phyloP scores from a whole-genome alignment of 2,888 invertebrate species.

The Gasteruption jaculator region DNA sequence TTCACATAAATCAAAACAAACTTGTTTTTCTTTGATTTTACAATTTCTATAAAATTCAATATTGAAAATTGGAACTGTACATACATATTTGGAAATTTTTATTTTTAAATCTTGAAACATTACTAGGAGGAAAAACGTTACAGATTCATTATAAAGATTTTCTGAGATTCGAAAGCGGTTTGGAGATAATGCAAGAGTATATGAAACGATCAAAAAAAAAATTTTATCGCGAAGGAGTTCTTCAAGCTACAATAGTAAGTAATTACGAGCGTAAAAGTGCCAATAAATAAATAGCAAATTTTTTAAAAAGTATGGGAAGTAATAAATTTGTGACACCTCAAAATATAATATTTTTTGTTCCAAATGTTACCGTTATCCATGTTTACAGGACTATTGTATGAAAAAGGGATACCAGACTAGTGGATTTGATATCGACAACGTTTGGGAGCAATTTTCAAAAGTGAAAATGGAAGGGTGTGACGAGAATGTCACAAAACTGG shows the following conservation, averaged over 20 bases:
- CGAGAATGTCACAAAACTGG: too few species aligned
- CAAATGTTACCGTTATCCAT: background rate
- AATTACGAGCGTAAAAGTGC: too few species aligned
- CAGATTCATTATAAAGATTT: conserved; percentile 33
- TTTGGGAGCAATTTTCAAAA: conserved; percentile 28
- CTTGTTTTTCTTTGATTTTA: too few species aligned
- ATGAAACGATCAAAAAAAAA: conserved; percentile 27
- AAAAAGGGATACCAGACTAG: conserved; percentile 28
- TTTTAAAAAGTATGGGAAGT: too few species aligned
- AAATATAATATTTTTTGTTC: too few species aligned
- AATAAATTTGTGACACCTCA: too few species aligned
- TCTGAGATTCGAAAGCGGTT: conserved; percentile 30
- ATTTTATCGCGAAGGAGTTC: conserved; percentile 27
- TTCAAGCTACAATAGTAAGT: conserved; percentile 35
- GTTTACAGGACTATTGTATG: conserved; percentile 32
- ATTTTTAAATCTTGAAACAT: conserved; percentile 2
- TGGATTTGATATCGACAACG: conserved; percentile 31
- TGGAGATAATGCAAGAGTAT: conserved; percentile 31
- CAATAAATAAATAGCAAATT: too few species aligned
- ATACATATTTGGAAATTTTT: background rate
- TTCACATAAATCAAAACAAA: too few species aligned
- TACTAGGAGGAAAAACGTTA: conserved; percentile 1
- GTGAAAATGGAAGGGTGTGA: too few species aligned
- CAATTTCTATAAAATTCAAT: conserved; percentile 13
- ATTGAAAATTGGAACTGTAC: too few species aligned